Base-by-base conservation (phyloP, 2,113 vertebrate species). In the Columba janthina region DNA sequence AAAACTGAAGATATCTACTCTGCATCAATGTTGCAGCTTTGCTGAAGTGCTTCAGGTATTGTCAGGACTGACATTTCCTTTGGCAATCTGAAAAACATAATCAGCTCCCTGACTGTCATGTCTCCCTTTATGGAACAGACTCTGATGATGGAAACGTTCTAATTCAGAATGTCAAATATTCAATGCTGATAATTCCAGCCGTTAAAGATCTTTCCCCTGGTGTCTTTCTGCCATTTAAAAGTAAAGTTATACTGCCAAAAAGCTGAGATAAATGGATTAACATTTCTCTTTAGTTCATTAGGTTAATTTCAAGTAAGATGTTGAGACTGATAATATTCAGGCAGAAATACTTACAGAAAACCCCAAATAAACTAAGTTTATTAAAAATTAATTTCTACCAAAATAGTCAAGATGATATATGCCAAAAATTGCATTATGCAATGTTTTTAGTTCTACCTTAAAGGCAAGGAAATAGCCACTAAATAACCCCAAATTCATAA, bases 81-180 rank as follows among this genome's bases (percentile, higher is more conserved):
- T 85, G 64, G 48, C 83, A 86, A 90, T 74, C 56, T 93, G 83
- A 74, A 80, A 66, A 91, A 36, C 16, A 32, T 18, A 25, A 74
- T 64, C 60, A 48, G 25, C 21, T 89, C 46, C 77, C 44, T 64
- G 34, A 25, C 76, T 84, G 22, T 34, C 18, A 29, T 51, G 24
- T 91, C 26, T 77, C 15, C 38, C 56, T 88, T 85, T 26, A 40
- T 40, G n/a, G 53, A 90, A 65, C 6, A 78, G 76, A 12, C 6
- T 79, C 11, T 85, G 31, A 53, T 81, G 38, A 22, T 84, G 38
- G 61, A 70, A 74, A 88, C 42, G 2, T 81, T 51, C 46, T 86
- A 34, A 92, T 71, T 76, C 72, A 85, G n/a, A 93, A 90, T 77
- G 56, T 79, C 69, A 93, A 76, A 74, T 90, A 73, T 56, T 90